phyloP scores from a whole-genome alignment of 2,888 invertebrate species.

The Macaria notata region DNA sequence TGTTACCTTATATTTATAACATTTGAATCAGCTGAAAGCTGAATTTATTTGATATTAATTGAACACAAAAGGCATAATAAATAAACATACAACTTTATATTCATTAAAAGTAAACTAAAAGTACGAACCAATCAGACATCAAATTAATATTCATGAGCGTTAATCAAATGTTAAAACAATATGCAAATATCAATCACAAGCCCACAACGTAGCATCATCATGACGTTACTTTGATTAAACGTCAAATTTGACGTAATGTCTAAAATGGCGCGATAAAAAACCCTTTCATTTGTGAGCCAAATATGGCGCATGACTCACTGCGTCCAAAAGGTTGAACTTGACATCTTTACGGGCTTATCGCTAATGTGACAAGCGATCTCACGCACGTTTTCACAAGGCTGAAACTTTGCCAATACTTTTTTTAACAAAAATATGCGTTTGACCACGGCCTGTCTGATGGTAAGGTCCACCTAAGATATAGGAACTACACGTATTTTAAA shows the following conservation, averaged over 20 bases:
- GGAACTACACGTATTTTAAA: too few species aligned
- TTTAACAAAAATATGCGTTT: too few species aligned
- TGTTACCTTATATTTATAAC: not conserved
- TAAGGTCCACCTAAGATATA: too few species aligned
- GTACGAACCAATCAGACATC: too few species aligned
- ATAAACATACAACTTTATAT: too few species aligned
- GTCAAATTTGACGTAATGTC: slow-evolving; percentile 30
- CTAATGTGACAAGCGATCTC: slow-evolving; percentile 29
- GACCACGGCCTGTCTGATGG: too few species aligned
- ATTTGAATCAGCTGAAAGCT: too few species aligned
- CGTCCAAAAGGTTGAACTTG: slow-evolving; percentile 33
- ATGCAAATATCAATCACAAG: slow-evolving; percentile 22
- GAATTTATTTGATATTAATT: too few species aligned
- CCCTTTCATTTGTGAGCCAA: slow-evolving; percentile 8
- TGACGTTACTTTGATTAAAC: slow-evolving; percentile 23
- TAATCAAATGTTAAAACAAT: slow-evolving; percentile 16
- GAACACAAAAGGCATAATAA: too few species aligned
- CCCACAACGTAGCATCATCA: slow-evolving; percentile 16
- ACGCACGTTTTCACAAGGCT: slow-evolving; percentile 4
- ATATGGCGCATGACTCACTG: slow-evolving; percentile 16
- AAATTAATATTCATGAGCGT: slow-evolving; percentile 21
- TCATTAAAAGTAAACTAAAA: too few species aligned
- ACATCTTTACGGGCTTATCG: slow-evolving; percentile 26
- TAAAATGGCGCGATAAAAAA: slow-evolving; percentile 29
- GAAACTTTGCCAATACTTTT: too few species aligned